Evolutionary conservation across 2,113 vertebrate genomes (phyloP).

Genomic region (Lates calcarifer): DNA sequence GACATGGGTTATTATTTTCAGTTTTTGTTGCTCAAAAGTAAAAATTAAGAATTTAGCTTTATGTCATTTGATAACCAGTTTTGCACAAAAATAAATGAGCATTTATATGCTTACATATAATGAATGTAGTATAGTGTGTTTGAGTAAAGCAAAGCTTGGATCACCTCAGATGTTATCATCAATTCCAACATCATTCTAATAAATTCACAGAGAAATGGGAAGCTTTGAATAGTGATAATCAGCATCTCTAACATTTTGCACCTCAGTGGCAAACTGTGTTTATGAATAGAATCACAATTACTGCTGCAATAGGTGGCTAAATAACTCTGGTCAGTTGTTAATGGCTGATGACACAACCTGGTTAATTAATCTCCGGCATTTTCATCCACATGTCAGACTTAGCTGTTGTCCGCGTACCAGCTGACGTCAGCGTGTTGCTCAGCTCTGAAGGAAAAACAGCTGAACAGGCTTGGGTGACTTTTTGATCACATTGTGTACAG

Average conservation of each 20-base stretch:
- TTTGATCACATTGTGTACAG: conserved; percentile 15
- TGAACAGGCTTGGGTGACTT: conserved; percentile 39
- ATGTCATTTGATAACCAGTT: neutral
- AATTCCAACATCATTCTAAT: neutral
- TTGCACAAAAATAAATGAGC: neutral
- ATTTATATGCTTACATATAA: neutral
- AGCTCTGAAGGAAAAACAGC: conserved; percentile 34
- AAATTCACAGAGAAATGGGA: neutral
- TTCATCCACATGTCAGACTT: neutral
- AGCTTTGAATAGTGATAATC: neutral
- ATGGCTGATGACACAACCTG: neutral
- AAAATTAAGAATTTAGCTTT: neutral
- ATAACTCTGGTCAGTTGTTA: neutral
- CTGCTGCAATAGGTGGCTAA: neutral
- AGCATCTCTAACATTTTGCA: neutral
- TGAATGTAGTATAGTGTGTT: neutral
- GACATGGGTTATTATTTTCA: too few relatives aligned
- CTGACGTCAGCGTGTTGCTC: neutral
- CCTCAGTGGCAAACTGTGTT: neutral
- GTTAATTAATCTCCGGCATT: neutral
- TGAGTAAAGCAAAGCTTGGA: neutral
- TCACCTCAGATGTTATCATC: neutral
- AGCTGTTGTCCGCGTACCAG: neutral
- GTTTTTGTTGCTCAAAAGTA: too few relatives aligned
- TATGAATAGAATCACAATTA: neutral